Evolutionary conservation across 2,113 vertebrate species (phyloP).

Genomic region (Zingel zingel): DNA sequence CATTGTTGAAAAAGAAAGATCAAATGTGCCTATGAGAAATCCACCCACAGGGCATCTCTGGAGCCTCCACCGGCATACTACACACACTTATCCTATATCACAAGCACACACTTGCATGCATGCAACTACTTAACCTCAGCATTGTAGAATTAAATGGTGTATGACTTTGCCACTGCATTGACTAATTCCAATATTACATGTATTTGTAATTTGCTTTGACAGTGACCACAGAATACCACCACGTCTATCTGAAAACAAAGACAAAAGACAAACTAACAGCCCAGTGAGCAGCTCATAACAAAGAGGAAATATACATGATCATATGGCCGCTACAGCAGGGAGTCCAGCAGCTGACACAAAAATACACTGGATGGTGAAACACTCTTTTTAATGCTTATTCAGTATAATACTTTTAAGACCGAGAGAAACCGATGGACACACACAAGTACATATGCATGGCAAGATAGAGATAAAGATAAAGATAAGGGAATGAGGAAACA

Average conservation of each 20-base stretch:
- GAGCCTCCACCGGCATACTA: constrained; percentile 30
- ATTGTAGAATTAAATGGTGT: neutral
- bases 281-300: neutral
- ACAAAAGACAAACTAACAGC: neutral
- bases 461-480: neutral
- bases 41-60: constrained; percentile 38
- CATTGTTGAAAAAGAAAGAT: constrained; percentile 73
- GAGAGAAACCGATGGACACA: neutral
- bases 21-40: constrained; percentile 71
- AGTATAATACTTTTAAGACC: neutral
- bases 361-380: neutral
- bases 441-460: neutral
- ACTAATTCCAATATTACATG: neutral
- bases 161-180: neutral
- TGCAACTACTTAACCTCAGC: neutral
- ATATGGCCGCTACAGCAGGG: neutral
- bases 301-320: neutral
- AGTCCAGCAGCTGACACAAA: neutral
- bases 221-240: neutral
- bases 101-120: constrained; percentile 1
- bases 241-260: neutral
- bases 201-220: neutral
- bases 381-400: neutral
- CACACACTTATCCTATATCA: constrained; percentile 6
- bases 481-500: neutral